These are phyloP conservation scores for Plecturocebus donacophilus DNA, from an alignment of 2,113 vertebrate species.

Conservation along the genomic window DNA sequence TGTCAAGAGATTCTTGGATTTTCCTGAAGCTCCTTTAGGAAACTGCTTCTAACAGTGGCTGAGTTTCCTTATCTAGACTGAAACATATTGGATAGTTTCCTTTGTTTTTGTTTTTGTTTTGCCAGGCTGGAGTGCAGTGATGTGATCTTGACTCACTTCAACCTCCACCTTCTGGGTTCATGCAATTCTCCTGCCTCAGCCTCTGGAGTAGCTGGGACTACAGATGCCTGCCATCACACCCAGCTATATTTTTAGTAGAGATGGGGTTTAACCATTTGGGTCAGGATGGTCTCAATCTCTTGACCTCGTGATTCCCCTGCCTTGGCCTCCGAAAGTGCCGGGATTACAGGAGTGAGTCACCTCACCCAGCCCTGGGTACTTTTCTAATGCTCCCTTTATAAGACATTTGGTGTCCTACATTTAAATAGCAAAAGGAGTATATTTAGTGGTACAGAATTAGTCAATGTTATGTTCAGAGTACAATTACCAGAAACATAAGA, in stretches of 20 bases:
- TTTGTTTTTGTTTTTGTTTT: too few species aligned
- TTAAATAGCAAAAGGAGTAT: background rate
- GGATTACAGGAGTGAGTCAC: too few species aligned
- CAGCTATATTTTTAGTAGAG: too few species aligned
- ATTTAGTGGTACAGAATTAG: background rate
- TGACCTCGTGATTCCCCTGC: too few species aligned
- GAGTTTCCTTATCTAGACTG: background rate
- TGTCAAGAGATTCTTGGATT: background rate
- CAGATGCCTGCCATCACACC: too few species aligned
- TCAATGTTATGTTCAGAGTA: background rate
- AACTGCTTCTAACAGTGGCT: background rate
- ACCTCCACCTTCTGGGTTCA: too few species aligned
- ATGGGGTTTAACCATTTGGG: fast-evolving
- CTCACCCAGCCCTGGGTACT: background rate
- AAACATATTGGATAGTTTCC: background rate
- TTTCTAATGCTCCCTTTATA: background rate
- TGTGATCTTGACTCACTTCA: too few species aligned
- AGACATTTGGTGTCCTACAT: background rate
- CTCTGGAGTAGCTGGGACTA: too few species aligned
- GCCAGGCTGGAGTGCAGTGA: too few species aligned
- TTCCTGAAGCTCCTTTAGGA: background rate
- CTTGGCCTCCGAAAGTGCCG: too few species aligned
- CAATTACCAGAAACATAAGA: background rate
- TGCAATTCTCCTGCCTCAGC: too few species aligned
- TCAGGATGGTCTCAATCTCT: too few species aligned